phyloP scores from a whole-genome alignment of 53 echinoderm and acorn worm genomes.

The Echinometra lucunter region DNA sequence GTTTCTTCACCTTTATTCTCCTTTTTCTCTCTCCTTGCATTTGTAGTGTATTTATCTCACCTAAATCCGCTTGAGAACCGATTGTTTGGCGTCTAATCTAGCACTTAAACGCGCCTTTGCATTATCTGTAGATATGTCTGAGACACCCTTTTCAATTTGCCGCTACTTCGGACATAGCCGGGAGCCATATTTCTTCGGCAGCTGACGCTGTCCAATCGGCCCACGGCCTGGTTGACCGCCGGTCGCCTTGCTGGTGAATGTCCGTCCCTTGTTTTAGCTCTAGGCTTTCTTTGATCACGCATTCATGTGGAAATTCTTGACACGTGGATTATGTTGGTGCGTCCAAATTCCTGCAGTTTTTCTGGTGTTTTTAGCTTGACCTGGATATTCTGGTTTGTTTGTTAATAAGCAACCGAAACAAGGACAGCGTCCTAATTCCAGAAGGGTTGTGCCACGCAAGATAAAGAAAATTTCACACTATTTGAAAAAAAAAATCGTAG shows the following conservation, averaged over 20 bases:
- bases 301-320: background rate
- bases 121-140: background rate
- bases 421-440: constrained; percentile 10
- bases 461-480: background rate
- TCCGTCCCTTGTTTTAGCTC: background rate
- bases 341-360: background rate
- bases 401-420: background rate
- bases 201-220: constrained; percentile 20
- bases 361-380: background rate
- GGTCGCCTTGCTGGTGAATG: background rate
- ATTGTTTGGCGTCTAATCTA: constrained; percentile 62
- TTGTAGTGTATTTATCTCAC: constrained; percentile 2
- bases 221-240: background rate
- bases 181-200: background rate
- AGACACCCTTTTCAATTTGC: background rate
- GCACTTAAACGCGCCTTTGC: constrained; percentile 32
- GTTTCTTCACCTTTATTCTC: background rate
- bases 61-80: constrained; percentile 34
- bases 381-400: background rate
- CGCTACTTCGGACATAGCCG: background rate
- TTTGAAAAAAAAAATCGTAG: background rate
- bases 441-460: background rate
- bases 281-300: background rate
- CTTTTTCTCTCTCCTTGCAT: background rate
- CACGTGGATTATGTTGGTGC: background rate